Evolutionary conservation across 2,888 invertebrate species (phyloP).

Genomic region (Lasioglossum vierecki): DNA sequence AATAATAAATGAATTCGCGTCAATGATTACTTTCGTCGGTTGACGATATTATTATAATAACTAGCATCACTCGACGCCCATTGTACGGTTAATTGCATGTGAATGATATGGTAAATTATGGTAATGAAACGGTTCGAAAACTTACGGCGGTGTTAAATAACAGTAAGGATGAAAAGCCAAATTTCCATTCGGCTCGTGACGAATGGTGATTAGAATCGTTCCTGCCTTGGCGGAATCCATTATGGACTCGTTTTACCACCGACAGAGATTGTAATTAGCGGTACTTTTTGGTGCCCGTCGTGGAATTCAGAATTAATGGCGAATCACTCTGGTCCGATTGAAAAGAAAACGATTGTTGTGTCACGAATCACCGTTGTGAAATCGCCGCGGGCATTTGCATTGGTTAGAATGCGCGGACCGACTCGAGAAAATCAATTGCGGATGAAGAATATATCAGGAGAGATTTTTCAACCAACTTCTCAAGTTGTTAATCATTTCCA

Average conservation of each 20-base stretch:
- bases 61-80: constrained; percentile 53
- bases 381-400: background rate
- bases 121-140: constrained; percentile 72
- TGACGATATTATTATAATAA: constrained; percentile 53
- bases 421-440: background rate
- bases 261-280: constrained; percentile 61
- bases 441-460: background rate
- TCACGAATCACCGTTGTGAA: background rate
- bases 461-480: background rate
- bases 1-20: constrained; percentile 60
- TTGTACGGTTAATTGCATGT: constrained; percentile 63
- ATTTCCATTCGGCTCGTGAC: constrained; percentile 70
- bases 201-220: constrained; percentile 73
- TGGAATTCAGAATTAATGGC: constrained; percentile 30
- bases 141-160: constrained; percentile 69
- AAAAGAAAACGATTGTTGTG: constrained; percentile 41
- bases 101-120: constrained; percentile 75
- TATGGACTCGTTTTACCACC: constrained; percentile 58
- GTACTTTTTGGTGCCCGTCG: constrained; percentile 49
- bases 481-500: background rate
- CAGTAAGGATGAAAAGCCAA: constrained; percentile 64
- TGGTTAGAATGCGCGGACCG: background rate
- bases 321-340: constrained; percentile 29
- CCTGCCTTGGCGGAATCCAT: constrained; percentile 56
- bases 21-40: constrained; percentile 51